Conservation (phyloP, 2,113 vertebrate species). For the Poeciliopsis occidentalis region DNA sequence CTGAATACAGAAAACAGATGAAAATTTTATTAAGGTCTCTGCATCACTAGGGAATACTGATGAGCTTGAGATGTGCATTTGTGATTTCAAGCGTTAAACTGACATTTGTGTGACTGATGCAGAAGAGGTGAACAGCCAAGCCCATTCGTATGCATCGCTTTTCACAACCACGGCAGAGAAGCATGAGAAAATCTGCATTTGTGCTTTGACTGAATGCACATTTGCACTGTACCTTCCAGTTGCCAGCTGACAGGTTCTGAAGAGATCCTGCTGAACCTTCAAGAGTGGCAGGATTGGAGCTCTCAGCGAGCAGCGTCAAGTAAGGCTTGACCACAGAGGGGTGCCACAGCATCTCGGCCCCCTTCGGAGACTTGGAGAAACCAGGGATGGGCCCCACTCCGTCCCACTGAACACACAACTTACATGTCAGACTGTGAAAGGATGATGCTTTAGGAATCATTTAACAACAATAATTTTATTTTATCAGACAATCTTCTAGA, state of each 20-base stretch:
- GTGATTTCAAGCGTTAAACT: constrained; percentile 29
- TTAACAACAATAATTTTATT: not conserved
- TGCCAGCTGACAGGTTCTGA: constrained; percentile 96
- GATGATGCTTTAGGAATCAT: not conserved
- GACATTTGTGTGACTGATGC: constrained; percentile 6
- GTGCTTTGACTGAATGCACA: not conserved
- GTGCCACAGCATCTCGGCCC: constrained; percentile 98
- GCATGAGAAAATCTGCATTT: not conserved
- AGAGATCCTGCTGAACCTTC: constrained; percentile 96
- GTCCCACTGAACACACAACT: constrained; percentile 87
- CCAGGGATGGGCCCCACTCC: constrained; percentile 96
- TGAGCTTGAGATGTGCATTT: not conserved
- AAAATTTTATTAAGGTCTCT: constrained; percentile 11
- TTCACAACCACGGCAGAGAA: constrained; percentile 2
- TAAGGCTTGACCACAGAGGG: constrained; percentile 96
- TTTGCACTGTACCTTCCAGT: constrained; percentile 90
- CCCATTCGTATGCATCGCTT: constrained; percentile 16
- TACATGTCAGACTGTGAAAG: not conserved
- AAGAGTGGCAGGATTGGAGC: constrained; percentile 96
- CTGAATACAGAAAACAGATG: constrained; percentile 68
- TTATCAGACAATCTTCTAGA: not conserved
- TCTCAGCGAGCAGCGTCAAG: constrained; percentile 94
- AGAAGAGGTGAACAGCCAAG: constrained; percentile 32
- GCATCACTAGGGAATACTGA: not conserved
- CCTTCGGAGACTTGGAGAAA: constrained; percentile 94